A percentile compares a stretch with the other conserved stretches of the same genome.
Conservation (phyloP, 2,888 invertebrate genomes). For the Patella ulyssiponensis region DNA sequence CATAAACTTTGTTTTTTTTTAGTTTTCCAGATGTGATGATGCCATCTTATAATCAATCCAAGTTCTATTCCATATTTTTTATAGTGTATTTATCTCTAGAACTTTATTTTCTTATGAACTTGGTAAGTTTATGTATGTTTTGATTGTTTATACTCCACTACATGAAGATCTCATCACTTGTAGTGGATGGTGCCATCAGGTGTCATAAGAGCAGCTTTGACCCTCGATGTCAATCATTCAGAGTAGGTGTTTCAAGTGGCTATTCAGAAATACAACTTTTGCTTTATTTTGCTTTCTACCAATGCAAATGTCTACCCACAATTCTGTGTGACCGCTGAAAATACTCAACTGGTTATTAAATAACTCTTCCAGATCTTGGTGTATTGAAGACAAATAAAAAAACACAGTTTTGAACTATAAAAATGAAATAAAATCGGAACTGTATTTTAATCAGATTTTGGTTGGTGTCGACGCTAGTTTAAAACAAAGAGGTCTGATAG, state of each 20-base stretch:
- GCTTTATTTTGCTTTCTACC: not conserved
- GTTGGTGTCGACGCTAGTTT: too few relatives aligned
- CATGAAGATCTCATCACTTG: too few relatives aligned
- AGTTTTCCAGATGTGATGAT: slow-evolving; percentile 95
- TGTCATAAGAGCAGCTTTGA: too few relatives aligned
- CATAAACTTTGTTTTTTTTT: slow-evolving; percentile 48
- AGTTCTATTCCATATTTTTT: slow-evolving; percentile 89
- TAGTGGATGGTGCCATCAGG: too few relatives aligned
- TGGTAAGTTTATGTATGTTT: slow-evolving; percentile 77
- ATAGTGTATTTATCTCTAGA: slow-evolving; percentile 88
- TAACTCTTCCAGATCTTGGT: not conserved
- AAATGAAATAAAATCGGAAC: too few relatives aligned
- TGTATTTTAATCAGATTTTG: too few relatives aligned
- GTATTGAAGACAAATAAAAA: not conserved
- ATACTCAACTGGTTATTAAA: not conserved
- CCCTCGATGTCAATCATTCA: too few relatives aligned
- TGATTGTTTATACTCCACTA: too few relatives aligned
- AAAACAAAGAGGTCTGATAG: too few relatives aligned
- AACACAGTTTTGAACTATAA: too few relatives aligned
- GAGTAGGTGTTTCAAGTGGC: too few relatives aligned
- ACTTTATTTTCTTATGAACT: slow-evolving; percentile 89
- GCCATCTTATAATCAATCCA: slow-evolving; percentile 86
- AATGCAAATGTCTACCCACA: not conserved
- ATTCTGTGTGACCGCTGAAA: not conserved
- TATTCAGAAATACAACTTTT: not conserved